A percentile compares a stretch with the other conserved stretches of the same genome.
These are phyloP conservation scores for Leucoraja erinaceus DNA, from an alignment of 2,113 vertebrate species.

Conservation along the genomic window DNA sequence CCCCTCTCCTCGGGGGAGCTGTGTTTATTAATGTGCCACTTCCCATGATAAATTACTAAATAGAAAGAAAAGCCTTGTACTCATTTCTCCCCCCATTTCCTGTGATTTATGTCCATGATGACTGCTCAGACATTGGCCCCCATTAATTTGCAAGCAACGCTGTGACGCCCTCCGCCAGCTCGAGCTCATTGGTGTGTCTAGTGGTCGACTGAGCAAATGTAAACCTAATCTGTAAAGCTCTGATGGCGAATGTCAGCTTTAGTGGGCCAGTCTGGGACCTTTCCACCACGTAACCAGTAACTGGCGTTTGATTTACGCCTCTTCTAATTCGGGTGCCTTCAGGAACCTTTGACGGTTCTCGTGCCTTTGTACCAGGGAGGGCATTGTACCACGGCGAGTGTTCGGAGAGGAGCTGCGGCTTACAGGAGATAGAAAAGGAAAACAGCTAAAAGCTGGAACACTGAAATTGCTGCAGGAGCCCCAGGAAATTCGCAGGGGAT, in stretches of 20 bases:
- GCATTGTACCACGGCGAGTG: not conserved
- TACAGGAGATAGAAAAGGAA: not conserved
- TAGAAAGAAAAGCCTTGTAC: slow-evolving; percentile 72
- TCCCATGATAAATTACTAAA: slow-evolving; percentile 83
- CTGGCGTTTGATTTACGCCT: slow-evolving; percentile 48
- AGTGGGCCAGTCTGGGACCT: slow-evolving; percentile 48
- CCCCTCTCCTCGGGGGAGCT: slow-evolving; percentile 71
- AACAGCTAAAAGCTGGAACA: not conserved
- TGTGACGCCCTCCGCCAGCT: slow-evolving; percentile 43
- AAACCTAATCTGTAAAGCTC: slow-evolving; percentile 43
- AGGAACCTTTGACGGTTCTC: slow-evolving; percentile 48
- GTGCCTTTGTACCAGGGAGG: slow-evolving; percentile 47
- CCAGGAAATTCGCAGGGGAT: not conserved
- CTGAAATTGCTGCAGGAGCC: not conserved
- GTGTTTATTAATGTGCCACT: slow-evolving; percentile 81
- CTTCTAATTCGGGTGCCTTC: slow-evolving; percentile 60
- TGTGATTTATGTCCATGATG: slow-evolving; percentile 63
- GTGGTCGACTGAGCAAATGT: slow-evolving; percentile 39
- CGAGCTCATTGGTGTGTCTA: slow-evolving; percentile 41
- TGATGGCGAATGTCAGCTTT: slow-evolving; percentile 47
- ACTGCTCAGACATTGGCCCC: slow-evolving; percentile 46
- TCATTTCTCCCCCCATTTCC: slow-evolving; percentile 62
- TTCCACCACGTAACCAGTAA: slow-evolving; percentile 44
- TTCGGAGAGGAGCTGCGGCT: not conserved
- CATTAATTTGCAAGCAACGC: slow-evolving; percentile 54